phyloP scores from a whole-genome alignment of 2,113 vertebrate species.

The Clarias batrachus region DNA sequence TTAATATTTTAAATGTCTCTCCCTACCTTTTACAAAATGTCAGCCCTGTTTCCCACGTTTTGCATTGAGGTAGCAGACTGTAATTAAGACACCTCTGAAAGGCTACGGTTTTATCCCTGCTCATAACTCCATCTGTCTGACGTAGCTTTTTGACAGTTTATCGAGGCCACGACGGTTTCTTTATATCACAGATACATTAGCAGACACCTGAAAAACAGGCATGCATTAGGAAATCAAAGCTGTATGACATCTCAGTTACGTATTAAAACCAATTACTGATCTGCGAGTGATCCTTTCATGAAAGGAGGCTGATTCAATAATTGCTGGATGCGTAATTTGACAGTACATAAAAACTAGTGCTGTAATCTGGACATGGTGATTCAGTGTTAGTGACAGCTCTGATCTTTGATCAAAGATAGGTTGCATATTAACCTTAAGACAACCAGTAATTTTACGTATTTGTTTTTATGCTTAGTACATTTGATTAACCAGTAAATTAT shows the following conservation, averaged over 20 bases:
- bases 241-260: background rate
- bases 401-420: background rate
- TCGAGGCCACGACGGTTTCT: background rate
- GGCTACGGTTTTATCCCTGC: background rate
- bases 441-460: background rate
- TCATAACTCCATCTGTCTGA: background rate
- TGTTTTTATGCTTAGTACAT: background rate
- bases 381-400: background rate
- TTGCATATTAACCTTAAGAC: background rate
- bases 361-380: background rate
- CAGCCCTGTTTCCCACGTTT: background rate
- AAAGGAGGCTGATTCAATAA: background rate
- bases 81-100: background rate
- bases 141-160: constrained; percentile 1
- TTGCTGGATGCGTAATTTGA: constrained; percentile 21
- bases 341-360: background rate
- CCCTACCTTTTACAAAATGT: background rate
- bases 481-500: background rate
- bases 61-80: background rate
- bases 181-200: background rate
- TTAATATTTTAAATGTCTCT: background rate
- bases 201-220: background rate
- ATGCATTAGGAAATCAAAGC: constrained; percentile 8
- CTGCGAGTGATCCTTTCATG: background rate
- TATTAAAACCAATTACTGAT: constrained; percentile 21